Percentiles rank a stretch among this genome's conserved stretches.
Conservation (phyloP, 1,140 invertebrate genomes). For the Pentalonia nigronervosa region DNA sequence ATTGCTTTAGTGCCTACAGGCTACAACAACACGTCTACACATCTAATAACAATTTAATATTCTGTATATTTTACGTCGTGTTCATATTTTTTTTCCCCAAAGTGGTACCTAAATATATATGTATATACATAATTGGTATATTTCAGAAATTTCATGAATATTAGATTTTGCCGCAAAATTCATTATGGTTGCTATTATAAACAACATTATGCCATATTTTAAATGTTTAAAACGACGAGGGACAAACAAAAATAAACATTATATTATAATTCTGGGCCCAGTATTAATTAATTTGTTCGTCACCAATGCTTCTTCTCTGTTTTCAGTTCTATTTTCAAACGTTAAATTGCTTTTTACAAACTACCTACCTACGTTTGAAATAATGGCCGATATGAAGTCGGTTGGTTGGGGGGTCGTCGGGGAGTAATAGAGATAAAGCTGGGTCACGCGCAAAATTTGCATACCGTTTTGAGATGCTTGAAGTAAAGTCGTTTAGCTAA, state of each 20-base stretch:
- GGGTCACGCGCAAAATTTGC: constrained; percentile 30
- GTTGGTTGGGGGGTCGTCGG: background rate
- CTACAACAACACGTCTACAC: too few species aligned
- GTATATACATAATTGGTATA: too few species aligned
- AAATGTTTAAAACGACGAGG: background rate
- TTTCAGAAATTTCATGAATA: too few species aligned
- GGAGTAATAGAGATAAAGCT: background rate
- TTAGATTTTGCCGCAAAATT: background rate
- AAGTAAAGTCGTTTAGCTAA: constrained; percentile 19
- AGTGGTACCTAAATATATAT: too few species aligned
- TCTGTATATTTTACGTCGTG: too few species aligned
- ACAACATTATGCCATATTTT: background rate
- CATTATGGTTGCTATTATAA: background rate
- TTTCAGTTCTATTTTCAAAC: background rate
- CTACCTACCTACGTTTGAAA: background rate
- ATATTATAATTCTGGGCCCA: background rate
- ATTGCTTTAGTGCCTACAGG: too few species aligned
- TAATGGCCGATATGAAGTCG: background rate
- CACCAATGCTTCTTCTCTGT: background rate
- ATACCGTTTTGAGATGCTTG: background rate
- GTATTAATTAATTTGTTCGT: constrained; percentile 2
- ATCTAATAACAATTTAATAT: too few species aligned
- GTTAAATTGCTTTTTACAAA: background rate
- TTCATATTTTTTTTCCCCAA: too few species aligned
- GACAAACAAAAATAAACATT: background rate